Evolutionary conservation across 1,140 invertebrate species (phyloP).

Genomic region (Diuraphis noxia): DNA sequence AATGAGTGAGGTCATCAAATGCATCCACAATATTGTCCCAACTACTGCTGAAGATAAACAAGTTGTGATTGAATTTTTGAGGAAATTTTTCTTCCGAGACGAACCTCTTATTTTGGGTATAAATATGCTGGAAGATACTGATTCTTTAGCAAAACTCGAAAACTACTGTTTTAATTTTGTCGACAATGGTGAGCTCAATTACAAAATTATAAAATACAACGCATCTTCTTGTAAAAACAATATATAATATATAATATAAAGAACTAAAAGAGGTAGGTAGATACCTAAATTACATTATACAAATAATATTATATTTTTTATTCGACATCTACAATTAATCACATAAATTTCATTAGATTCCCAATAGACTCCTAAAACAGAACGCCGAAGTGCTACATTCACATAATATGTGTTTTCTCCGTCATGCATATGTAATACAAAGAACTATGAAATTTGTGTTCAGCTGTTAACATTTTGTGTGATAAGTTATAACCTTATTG

Average conservation of each 20-base stretch:
- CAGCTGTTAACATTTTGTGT: neutral
- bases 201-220: neutral
- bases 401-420: no score
- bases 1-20: conserved; percentile 28
- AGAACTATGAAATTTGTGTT: no score
- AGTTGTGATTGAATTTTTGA: conserved; percentile 65
- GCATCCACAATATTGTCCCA: conserved; percentile 54
- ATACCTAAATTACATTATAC: no score
- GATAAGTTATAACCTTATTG: no score
- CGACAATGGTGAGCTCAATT: conserved; percentile 60
- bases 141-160: conserved; percentile 68
- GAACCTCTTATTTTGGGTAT: conserved; percentile 72
- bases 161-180: conserved; percentile 67
- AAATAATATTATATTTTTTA: no score
- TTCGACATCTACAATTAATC: no score
- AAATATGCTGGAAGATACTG: conserved; percentile 65
- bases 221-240: neutral
- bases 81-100: conserved; percentile 71
- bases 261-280: no score
- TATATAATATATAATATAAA: no score
- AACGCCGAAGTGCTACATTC: no score
- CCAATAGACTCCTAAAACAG: neutral
- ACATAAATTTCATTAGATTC: neutral
- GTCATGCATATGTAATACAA: no score
- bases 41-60: conserved; percentile 62